These are phyloP conservation scores for Oreohelix idahoensis DNA, from an alignment of 1,140 invertebrate genomes.

Conservation along the genomic window DNA sequence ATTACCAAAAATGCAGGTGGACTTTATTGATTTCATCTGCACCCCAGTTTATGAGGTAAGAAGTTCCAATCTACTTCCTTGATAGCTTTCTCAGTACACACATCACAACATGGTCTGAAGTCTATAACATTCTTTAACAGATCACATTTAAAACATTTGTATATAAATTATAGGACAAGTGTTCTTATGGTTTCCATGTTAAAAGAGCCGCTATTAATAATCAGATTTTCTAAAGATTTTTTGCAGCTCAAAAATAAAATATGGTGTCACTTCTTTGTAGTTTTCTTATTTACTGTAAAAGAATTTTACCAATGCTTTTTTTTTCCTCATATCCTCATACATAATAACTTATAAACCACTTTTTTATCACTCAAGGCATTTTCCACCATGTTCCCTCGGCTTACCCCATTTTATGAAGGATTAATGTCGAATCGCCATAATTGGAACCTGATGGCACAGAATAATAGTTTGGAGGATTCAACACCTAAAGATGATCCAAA, in stretches of 20 bases:
- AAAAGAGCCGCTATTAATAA: no score
- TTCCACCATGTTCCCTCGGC: slow-evolving; percentile 93
- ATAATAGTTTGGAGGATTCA: neutral
- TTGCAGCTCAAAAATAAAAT: no score
- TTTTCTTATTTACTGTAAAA: no score
- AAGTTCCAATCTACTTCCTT: neutral
- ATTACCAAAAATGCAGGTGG: slow-evolving; percentile 96
- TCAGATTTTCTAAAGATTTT: no score
- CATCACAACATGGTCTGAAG: no score
- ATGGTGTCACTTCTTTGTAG: no score
- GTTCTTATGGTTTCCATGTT: no score
- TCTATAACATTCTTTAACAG: no score
- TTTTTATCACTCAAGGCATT: slow-evolving; percentile 80
- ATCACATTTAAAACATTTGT: no score
- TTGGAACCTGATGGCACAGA: slow-evolving; percentile 92
- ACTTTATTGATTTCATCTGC: slow-evolving; percentile 96
- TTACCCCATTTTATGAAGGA: slow-evolving; percentile 88
- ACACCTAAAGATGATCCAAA: neutral
- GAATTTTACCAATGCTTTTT: no score
- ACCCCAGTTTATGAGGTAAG: slow-evolving; percentile 90
- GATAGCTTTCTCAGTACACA: neutral
- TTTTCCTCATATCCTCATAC: no score
- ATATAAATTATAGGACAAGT: no score
- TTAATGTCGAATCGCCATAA: slow-evolving; percentile 87
- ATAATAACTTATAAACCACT: neutral